Base-by-base conservation (phyloP, 2,113 vertebrate genomes). In the Lamprotornis superbus region DNA sequence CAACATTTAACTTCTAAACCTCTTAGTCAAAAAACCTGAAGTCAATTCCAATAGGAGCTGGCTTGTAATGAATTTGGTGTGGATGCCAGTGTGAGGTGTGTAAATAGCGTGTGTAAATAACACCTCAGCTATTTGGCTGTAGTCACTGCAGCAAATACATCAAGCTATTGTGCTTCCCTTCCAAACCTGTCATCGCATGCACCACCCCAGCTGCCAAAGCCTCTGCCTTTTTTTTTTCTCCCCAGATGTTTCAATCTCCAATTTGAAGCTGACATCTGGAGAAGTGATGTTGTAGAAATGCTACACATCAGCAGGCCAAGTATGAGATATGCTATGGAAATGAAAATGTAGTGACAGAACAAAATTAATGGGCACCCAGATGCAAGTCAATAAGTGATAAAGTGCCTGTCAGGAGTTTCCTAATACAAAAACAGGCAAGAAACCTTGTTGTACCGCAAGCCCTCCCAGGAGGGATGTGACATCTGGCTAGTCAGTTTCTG, bases 241-340 rank as follows among this genome's bases (percentile, higher is more conserved):
- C 40, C 87, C 88, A 91, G 82, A 95, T 84, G 74, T 87, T 81
- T 94, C 55, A 75, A 21, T 46, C 71, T 88, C 89, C 71, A 92
- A 46, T 88, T 88, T 86, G 86, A 95, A 88, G 79, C 70, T 92
- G 86, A 95, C 96, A 92, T 95, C 89, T 95, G 94, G 82, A 91
- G 78, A 94, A 94, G 74, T n/a, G 57, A 88, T 95, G 86, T 23
- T 88, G 88, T 40, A 95, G 83, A 90, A 96, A 88, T 7, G 53
- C 53, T 71, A 33, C 49, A 35, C 39, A 82, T 76, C 69, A 85
- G 79, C 61, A 83, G 61, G 61, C 52, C 91, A 71, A 76, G 75
- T 55, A 90, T 15, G 53, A 70, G 83, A 39, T 68, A 55, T 39
- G 57, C 39, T 55, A 30, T 47, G 44, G 44, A 75, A 93, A 90